These are phyloP conservation scores for Caenorhabditis drosophilae DNA, from an alignment of 2,888 invertebrate species.

Conservation along the genomic window DNA sequence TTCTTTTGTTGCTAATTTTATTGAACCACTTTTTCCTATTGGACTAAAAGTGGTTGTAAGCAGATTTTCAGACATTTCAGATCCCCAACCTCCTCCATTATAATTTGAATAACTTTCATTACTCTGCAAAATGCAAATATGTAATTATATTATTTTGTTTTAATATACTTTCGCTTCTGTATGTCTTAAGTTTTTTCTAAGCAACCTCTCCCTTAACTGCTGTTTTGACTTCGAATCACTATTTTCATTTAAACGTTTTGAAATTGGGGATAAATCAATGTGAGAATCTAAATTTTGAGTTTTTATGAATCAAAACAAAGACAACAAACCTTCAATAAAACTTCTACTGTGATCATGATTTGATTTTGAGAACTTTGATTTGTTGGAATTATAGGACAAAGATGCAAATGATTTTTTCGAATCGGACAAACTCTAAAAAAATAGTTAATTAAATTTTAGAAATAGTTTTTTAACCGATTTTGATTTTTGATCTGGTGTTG, in stretches of 20 bases:
- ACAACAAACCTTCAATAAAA: constrained; percentile 12
- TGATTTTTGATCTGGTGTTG: constrained; percentile 23
- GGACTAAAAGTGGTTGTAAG: constrained; percentile 15
- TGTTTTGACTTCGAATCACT: constrained; percentile 39
- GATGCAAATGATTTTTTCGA: neutral
- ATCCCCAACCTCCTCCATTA: constrained; percentile 20
- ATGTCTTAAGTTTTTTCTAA: constrained; percentile 34
- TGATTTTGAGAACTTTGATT: constrained; percentile 4
- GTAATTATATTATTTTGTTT: too few relatives aligned
- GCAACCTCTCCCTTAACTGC: constrained; percentile 45
- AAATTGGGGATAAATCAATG: constrained; percentile 34
- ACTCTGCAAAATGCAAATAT: too few relatives aligned
- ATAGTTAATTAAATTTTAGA: too few relatives aligned
- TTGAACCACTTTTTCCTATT: constrained; percentile 8
- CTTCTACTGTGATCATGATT: constrained; percentile 39
- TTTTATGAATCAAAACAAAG: neutral
- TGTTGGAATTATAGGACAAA: constrained; percentile 1
- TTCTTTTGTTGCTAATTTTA: neutral
- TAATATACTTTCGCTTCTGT: too few relatives aligned
- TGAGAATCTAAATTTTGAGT: constrained; percentile 5
- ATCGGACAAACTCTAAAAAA: too few relatives aligned
- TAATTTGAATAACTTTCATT: neutral
- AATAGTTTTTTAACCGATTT: too few relatives aligned
- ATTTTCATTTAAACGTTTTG: constrained; percentile 23
- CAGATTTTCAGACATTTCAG: constrained; percentile 4